Evolutionary conservation across 2,888 invertebrate species (phyloP).

Genomic region (Sphaerophoria taeniata): DNA sequence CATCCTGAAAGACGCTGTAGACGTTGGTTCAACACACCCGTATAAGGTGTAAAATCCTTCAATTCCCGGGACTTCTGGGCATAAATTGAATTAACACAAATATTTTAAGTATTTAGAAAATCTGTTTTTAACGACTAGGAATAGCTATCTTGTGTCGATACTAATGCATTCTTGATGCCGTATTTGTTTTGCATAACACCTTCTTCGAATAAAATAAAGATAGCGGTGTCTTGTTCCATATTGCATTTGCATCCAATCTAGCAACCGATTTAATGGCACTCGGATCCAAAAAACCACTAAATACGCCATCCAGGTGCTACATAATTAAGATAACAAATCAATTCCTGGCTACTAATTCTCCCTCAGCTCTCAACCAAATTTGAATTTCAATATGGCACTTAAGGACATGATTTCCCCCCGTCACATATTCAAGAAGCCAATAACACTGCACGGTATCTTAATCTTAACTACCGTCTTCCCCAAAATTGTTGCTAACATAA

Average conservation of each 20-base stretch:
- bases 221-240: not conserved
- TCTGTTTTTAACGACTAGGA: too few species aligned
- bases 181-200: constrained; percentile 40
- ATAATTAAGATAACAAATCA: constrained; percentile 29
- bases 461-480: constrained; percentile 38
- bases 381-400: constrained; percentile 30
- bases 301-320: not conserved
- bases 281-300: not conserved
- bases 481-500: constrained; percentile 20
- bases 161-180: not conserved
- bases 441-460: constrained; percentile 20
- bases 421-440: not conserved
- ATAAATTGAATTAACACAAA: too few species aligned
- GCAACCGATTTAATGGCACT: not conserved
- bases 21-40: too few species aligned
- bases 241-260: not conserved
- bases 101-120: too few species aligned
- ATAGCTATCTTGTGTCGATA: too few species aligned
- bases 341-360: constrained; percentile 27
- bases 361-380: constrained; percentile 25
- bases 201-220: constrained; percentile 20
- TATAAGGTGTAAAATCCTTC: too few species aligned
- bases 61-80: too few species aligned
- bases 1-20: too few species aligned
- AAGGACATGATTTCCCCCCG: constrained; percentile 30